Evolutionary conservation across 1,140 invertebrate species (phyloP), one percentile per base, ranked within the genome.

Genomic region (Oreohelix idahoensis): DNA sequence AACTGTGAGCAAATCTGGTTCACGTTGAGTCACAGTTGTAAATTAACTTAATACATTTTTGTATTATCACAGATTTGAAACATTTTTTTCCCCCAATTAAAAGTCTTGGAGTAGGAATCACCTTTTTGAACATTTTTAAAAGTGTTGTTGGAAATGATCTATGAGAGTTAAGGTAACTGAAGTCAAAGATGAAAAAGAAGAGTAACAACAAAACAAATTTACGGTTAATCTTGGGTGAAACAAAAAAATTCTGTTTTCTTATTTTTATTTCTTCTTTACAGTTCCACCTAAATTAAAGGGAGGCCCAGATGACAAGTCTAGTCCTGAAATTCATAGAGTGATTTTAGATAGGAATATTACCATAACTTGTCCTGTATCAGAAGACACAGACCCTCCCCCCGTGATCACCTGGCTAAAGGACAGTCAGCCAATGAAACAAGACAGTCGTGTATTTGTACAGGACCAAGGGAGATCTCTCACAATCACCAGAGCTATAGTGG

Each of bases 341-440:
- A 86, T 91, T 1, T 74, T 90, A 13, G 85, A 88, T 15, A 58
- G 89, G 32, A 87, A 86, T 32, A 79, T 89, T 0, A 88, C 87
- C 17, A 79, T 93, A 39, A 80, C 86, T 13, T 94, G 94, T 86
- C 90, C 90, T 11, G 93, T 89, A 10, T 85, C 92, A 35, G 69
- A 53, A 39, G 87, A 90, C 20, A 93, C 91, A 35, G 92, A 92
- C 42, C 94, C 94, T 8, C 86, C 86, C 51, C 93, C 94, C 2
- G 86, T 84, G 35, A 89, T 94, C 78, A 90, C 88, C 11, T 94
- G 94, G 94, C 90, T 91, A 76, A 93, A 90, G 84, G 88, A 92
- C 83, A 87, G 90, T 53, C 87, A 86, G 15, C 29, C 20, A 36
- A 26, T 81, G 0, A 49, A 20, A 71, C 69, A 85, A 2, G 86